These are phyloP conservation scores for Gadopsis marmoratus DNA, from an alignment of 2,797 vertebrate species.

Conservation along the genomic window DNA sequence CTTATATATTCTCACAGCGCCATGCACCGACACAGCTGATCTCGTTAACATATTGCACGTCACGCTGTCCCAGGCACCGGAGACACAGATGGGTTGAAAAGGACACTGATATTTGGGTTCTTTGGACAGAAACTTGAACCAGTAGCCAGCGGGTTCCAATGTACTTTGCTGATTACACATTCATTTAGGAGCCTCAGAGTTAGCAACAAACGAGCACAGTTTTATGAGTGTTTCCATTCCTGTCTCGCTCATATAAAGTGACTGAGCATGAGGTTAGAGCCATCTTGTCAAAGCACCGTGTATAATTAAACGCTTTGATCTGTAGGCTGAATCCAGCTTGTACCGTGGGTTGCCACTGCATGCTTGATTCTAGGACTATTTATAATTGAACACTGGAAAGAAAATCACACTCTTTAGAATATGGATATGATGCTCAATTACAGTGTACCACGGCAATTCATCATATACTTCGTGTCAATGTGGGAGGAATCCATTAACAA, in stretches of 20 bases:
- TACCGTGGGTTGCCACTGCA: constrained; percentile 63
- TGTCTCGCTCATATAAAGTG: constrained; percentile 48
- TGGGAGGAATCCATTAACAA: constrained; percentile 70
- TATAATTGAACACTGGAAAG: constrained; percentile 71
- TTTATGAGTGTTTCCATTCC: constrained; percentile 66
- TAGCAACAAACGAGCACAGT: constrained; percentile 54
- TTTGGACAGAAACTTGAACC: constrained; percentile 24
- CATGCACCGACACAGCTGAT: constrained; percentile 13
- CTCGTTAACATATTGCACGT: constrained; percentile 42
- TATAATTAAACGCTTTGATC: constrained; percentile 79
- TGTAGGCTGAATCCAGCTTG: constrained; percentile 62
- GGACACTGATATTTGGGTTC: constrained; percentile 18
- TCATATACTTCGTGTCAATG: constrained; percentile 51
- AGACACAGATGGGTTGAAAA: constrained; percentile 49
- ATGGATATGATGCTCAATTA: constrained; percentile 72
- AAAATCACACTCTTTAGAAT: constrained; percentile 65
- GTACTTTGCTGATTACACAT: constrained; percentile 71
- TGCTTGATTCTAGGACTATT: constrained; percentile 69
- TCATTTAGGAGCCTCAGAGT: constrained; percentile 60
- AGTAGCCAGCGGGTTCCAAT: constrained; percentile 50
- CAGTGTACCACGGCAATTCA: constrained; percentile 47
- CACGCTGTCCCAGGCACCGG: not conserved
- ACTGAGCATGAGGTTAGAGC: constrained; percentile 60
- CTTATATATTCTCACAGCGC: constrained; percentile 26
- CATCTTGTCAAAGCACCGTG: constrained; percentile 63